Evolutionary conservation across 2,888 invertebrate species (phyloP).

Genomic region (Falcaria lacertinaria): DNA sequence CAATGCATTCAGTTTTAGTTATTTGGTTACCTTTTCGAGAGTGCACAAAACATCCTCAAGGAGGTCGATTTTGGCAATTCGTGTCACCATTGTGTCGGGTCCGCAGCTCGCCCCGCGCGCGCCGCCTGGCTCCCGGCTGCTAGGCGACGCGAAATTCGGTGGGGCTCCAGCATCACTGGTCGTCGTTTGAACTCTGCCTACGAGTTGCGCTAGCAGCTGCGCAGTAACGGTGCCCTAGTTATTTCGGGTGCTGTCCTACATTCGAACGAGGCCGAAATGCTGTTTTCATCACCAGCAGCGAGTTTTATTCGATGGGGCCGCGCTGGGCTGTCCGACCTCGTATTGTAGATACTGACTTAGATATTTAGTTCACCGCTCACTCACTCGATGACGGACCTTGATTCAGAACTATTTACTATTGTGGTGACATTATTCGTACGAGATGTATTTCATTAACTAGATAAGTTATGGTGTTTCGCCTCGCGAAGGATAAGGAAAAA

Average conservation of each 20-base stretch:
- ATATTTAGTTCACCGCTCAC: slow-evolving; percentile 37
- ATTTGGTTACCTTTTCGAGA: slow-evolving; percentile 17
- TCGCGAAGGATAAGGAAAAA: no score
- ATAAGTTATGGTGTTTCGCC: no score
- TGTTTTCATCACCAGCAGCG: slow-evolving; percentile 68
- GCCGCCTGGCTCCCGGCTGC: background rate
- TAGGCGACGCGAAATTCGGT: slow-evolving; percentile 15
- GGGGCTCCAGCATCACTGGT: slow-evolving; percentile 34
- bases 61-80: slow-evolving; percentile 58
- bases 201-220: slow-evolving; percentile 63
- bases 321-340: slow-evolving; percentile 60
- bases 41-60: slow-evolving; percentile 39
- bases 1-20: background rate
- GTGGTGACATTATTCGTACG: no score
- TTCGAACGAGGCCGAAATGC: slow-evolving; percentile 67
- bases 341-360: slow-evolving; percentile 36
- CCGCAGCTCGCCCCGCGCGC: background rate
- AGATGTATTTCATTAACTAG: no score
- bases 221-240: slow-evolving; percentile 75
- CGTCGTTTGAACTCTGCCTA: slow-evolving; percentile 37
- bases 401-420: slow-evolving; percentile 25
- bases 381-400: slow-evolving; percentile 29
- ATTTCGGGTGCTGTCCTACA: slow-evolving; percentile 75
- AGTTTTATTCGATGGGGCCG: slow-evolving; percentile 70
- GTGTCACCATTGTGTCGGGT: slow-evolving; percentile 20